Conservation (phyloP, 2,888 invertebrate species). For the Graphium colonna region DNA sequence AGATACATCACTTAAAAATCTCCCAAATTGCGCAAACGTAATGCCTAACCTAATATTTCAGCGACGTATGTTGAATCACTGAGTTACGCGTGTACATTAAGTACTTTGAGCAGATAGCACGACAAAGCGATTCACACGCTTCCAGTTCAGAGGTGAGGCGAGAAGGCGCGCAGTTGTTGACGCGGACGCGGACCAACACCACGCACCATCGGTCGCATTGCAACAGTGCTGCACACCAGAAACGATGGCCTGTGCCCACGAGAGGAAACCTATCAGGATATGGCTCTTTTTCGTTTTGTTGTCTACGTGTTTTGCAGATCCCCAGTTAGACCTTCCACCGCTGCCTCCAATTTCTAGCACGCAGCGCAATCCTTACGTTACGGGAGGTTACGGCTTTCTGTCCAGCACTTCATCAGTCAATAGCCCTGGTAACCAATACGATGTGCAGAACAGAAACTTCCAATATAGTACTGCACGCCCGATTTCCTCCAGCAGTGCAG, state of each 20-base stretch:
- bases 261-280: constrained; percentile 43
- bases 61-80: constrained; percentile 10
- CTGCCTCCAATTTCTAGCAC: constrained; percentile 52
- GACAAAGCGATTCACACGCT: constrained; percentile 64
- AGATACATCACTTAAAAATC: no score
- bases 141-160: constrained; percentile 50
- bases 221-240: constrained; percentile 23
- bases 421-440: constrained; percentile 65
- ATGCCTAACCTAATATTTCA: neutral
- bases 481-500: constrained; percentile 44
- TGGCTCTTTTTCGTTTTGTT: constrained; percentile 46
- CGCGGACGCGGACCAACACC: constrained; percentile 61
- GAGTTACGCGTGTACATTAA: constrained; percentile 11
- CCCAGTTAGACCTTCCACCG: constrained; percentile 80
- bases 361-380: constrained; percentile 52
- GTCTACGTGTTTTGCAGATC: constrained; percentile 39
- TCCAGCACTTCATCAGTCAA: constrained; percentile 63
- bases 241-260: constrained; percentile 55
- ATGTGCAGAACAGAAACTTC: constrained; percentile 50
- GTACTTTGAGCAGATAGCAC: constrained; percentile 38
- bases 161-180: constrained; percentile 51
- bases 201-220: constrained; percentile 60
- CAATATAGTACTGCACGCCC: constrained; percentile 59
- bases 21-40: no score
- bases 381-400: constrained; percentile 55